A percentile compares a stretch with the other conserved stretches of the same genome.
Conservation (phyloP, 1,140 invertebrate genomes). For the Zaprionus taronus region DNA sequence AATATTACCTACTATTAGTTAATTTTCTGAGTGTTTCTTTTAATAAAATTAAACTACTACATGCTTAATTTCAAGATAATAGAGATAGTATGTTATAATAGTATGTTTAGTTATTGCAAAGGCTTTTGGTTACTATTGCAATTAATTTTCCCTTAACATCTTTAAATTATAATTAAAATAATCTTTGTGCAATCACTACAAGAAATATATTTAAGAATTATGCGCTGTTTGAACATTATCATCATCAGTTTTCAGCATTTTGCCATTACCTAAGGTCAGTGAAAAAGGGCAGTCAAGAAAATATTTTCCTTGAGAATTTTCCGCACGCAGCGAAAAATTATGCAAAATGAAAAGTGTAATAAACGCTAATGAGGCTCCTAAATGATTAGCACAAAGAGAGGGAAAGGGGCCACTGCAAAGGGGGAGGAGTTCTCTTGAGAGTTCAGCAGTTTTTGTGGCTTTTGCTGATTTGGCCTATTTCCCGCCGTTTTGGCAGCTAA, state of each 20-base stretch:
- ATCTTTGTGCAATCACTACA: background rate
- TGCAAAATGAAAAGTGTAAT: conserved; percentile 65
- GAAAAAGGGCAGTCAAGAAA: conserved; percentile 4
- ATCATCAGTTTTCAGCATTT: conserved; percentile 16
- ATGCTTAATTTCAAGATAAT: too few species aligned
- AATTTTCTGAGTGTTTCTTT: too few species aligned
- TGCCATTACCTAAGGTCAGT: conserved; percentile 11
- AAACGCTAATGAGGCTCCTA: conserved; percentile 68
- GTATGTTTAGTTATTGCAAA: too few species aligned
- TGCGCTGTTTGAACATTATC: background rate
- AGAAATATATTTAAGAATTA: background rate
- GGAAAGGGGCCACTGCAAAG: too few species aligned
- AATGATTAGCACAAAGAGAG: conserved; percentile 42
- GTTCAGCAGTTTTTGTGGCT: conserved; percentile 33
- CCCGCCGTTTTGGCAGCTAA: conserved; percentile 49
- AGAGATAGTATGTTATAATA: too few species aligned
- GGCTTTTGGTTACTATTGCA: background rate
- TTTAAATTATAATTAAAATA: background rate
- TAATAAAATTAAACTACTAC: too few species aligned
- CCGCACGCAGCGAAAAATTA: conserved; percentile 39
- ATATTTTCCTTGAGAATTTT: conserved; percentile 20
- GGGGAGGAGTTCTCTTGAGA: background rate
- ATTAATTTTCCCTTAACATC: background rate
- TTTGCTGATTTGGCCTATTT: conserved; percentile 73
- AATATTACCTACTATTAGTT: too few species aligned